Evolutionary conservation across 2,888 invertebrate genomes (phyloP).

Genomic region (Andrena bicolor): DNA sequence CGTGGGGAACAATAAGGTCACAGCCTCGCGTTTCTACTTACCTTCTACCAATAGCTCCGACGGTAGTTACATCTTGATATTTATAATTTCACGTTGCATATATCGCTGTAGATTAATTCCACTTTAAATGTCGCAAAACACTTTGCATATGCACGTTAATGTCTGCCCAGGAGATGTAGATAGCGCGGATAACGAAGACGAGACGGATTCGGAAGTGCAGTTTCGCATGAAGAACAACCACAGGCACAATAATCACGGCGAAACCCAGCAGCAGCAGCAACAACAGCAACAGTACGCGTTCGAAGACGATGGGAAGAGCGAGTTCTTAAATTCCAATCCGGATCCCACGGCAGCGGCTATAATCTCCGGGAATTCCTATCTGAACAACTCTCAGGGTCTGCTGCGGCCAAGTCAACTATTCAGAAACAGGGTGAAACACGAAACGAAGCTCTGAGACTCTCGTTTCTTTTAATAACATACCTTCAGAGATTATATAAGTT

Average conservation of each 20-base stretch:
- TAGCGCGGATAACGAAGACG: slow-evolving; percentile 91
- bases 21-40: slow-evolving; percentile 87
- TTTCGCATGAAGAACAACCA: slow-evolving; percentile 73
- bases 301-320: slow-evolving; percentile 69
- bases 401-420: slow-evolving; percentile 80
- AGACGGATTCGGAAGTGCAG: slow-evolving; percentile 82
- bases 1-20: slow-evolving; percentile 87
- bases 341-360: slow-evolving; percentile 65
- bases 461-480: background rate
- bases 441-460: slow-evolving; percentile 80
- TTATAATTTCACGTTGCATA: too few relatives aligned
- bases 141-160: slow-evolving; percentile 16
- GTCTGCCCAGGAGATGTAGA: slow-evolving; percentile 90
- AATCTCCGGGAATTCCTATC: slow-evolving; percentile 74
- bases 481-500: slow-evolving; percentile 36
- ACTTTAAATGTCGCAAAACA: too few relatives aligned
- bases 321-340: slow-evolving; percentile 67
- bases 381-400: slow-evolving; percentile 77
- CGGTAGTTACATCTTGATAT: slow-evolving; percentile 85
- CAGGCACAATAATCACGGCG: slow-evolving; percentile 59
- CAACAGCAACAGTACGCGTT: slow-evolving; percentile 75
- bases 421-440: slow-evolving; percentile 82
- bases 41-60: slow-evolving; percentile 95
- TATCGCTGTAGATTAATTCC: too few relatives aligned
- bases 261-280: slow-evolving; percentile 62